Evolutionary conservation across 2,797 vertebrate genomes (phyloP).

Genomic region (Rhinoraja longicauda): DNA sequence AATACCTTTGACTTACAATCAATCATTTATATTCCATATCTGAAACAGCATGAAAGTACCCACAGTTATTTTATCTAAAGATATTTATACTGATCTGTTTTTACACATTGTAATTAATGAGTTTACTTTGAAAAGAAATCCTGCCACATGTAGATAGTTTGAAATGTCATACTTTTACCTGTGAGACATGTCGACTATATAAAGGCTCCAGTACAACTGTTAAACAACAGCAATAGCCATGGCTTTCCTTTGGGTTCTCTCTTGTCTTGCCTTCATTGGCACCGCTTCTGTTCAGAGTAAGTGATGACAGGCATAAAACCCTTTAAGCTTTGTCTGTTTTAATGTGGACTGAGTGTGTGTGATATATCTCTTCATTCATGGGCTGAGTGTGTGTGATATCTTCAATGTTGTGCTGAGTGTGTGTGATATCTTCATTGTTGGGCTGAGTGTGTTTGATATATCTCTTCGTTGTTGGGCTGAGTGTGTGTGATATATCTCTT

Average conservation of each 20-base stretch:
- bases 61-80: background rate
- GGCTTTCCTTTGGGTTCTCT: slow-evolving; percentile 29
- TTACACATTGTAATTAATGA: background rate
- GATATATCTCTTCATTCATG: background rate
- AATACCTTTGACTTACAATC: background rate
- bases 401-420: no score
- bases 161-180: background rate
- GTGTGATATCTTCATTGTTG: background rate
- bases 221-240: background rate
- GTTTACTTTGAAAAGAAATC: background rate
- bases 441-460: background rate
- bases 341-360: background rate
- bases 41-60: background rate
- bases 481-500: background rate
- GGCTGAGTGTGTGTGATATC: no score
- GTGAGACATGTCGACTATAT: background rate
- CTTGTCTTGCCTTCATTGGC: background rate
- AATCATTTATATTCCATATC: background rate
- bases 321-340: background rate
- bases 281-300: slow-evolving; percentile 40
- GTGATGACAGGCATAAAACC: background rate
- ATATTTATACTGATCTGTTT: background rate
- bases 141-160: no score
- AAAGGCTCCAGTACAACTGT: background rate
- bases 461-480: background rate